phyloP scores from a whole-genome alignment of 2,797 vertebrate genomes.

The Coendou prehensilis region DNA sequence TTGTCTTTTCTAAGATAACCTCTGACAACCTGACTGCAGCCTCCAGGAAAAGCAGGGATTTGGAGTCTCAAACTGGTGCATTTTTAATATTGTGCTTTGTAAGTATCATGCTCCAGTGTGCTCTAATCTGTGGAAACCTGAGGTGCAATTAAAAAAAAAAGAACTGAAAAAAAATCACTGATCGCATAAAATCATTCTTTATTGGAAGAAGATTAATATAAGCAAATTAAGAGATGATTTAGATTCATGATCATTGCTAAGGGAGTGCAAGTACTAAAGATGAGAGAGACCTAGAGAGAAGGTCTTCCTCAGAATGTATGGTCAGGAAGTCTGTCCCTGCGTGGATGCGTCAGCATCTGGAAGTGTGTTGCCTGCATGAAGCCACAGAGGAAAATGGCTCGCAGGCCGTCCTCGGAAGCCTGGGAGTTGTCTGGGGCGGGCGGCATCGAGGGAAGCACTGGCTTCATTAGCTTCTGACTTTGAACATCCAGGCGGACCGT shows the following conservation, averaged over 20 bases:
- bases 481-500: neutral
- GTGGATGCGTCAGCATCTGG: neutral
- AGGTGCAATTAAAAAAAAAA: neutral
- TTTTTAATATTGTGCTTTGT: neutral
- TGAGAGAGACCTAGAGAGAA: neutral
- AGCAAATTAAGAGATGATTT: neutral
- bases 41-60: neutral
- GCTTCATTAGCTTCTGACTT: neutral
- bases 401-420: neutral
- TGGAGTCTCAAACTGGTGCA: neutral
- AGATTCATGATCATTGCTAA: neutral
- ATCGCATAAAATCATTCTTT: neutral
- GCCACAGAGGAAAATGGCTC: neutral
- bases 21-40: neutral
- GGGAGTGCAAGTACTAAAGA: neutral
- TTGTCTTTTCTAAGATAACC: neutral
- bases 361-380: neutral
- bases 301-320: neutral
- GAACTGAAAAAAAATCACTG: neutral
- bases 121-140: neutral
- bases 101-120: neutral
- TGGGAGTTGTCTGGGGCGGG: no score
- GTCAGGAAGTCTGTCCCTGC: neutral
- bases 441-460: neutral
- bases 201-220: neutral